These are phyloP conservation scores for Cerastoderma edule DNA, from an alignment of 2,888 invertebrate genomes.

Conservation along the genomic window DNA sequence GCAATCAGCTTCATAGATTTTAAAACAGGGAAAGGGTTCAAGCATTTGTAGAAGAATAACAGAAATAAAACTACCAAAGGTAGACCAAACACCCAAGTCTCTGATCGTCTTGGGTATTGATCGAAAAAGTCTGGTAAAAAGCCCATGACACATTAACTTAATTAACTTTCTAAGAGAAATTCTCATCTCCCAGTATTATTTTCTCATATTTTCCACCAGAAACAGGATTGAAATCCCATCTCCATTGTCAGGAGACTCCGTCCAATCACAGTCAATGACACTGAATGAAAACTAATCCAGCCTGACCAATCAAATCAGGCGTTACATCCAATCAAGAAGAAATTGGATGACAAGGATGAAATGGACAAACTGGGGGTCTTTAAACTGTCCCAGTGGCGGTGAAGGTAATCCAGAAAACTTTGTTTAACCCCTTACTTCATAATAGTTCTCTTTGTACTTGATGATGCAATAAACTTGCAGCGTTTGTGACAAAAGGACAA, in stretches of 20 bases:
- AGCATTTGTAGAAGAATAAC: too few species aligned
- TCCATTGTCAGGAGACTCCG: conserved; percentile 7
- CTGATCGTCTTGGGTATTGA: conserved; percentile 6
- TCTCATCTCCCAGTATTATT: conserved; percentile 13
- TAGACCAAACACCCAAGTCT: not conserved
- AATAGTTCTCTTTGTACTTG: too few species aligned
- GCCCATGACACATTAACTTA: conserved; percentile 24
- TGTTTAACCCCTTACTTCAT: too few species aligned
- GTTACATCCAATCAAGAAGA: conserved; percentile 14
- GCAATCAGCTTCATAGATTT: too few species aligned
- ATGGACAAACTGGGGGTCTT: not conserved
- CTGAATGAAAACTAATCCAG: conserved; percentile 12
- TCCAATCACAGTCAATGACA: conserved; percentile 15
- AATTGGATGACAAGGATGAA: conserved; percentile 14
- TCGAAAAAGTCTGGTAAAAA: conserved; percentile 18
- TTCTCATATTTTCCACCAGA: conserved; percentile 19
- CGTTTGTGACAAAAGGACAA: too few species aligned
- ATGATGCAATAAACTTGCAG: too few species aligned
- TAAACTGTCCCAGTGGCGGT: too few species aligned
- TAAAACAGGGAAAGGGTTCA: too few species aligned
- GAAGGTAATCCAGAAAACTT: too few species aligned
- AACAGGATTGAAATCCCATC: conserved; percentile 20
- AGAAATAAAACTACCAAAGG: not conserved
- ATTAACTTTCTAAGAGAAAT: conserved; percentile 21
- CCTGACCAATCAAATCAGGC: conserved; percentile 24